Percentiles rank a stretch among this genome's conserved stretches.
phyloP scores from a whole-genome alignment of 2,888 invertebrate species.

The Ophion slaviceki region DNA sequence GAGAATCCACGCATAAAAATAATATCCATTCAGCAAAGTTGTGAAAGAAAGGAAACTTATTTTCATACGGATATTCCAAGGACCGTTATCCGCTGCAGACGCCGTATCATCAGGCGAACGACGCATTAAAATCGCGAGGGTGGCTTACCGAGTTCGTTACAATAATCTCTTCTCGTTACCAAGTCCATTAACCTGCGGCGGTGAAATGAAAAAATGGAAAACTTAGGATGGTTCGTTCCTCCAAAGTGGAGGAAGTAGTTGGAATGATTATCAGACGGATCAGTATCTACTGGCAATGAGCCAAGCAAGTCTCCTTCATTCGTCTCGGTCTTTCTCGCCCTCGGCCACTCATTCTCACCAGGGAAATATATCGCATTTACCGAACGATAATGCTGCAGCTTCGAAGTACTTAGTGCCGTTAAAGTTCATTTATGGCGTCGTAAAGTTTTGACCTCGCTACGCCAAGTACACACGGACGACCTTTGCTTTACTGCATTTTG shows the following conservation, averaged over 20 bases:
- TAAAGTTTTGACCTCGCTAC: neutral
- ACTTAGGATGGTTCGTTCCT: slow-evolving; percentile 12
- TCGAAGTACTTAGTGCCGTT: neutral
- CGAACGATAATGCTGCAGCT: slow-evolving; percentile 15
- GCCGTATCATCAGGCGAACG: neutral
- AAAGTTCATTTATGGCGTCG: neutral
- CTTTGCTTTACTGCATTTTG: slow-evolving; percentile 1
- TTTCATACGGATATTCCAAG: neutral
- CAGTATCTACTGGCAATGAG: slow-evolving; percentile 40
- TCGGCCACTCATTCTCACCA: slow-evolving; percentile 14
- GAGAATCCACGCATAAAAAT: neutral
- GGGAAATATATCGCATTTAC: slow-evolving; percentile 29
- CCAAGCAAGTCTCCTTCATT: slow-evolving; percentile 46
- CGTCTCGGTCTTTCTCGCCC: slow-evolving; percentile 41
- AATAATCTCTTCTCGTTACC: slow-evolving; percentile 35
- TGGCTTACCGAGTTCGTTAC: slow-evolving; percentile 37
- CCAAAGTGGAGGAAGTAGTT: slow-evolving; percentile 12
- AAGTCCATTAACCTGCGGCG: slow-evolving; percentile 18
- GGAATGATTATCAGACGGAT: slow-evolving; percentile 34
- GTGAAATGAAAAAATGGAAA: slow-evolving; percentile 15
- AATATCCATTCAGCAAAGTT: neutral
- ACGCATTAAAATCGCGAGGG: neutral
- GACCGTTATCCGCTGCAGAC: neutral
- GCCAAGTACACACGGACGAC: neutral
- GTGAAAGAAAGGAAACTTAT: neutral